A percentile compares a stretch with the other conserved stretches of the same genome.
These are phyloP conservation scores for Heliothis peltigera DNA, from an alignment of 2,888 invertebrate species.

Conservation along the genomic window DNA sequence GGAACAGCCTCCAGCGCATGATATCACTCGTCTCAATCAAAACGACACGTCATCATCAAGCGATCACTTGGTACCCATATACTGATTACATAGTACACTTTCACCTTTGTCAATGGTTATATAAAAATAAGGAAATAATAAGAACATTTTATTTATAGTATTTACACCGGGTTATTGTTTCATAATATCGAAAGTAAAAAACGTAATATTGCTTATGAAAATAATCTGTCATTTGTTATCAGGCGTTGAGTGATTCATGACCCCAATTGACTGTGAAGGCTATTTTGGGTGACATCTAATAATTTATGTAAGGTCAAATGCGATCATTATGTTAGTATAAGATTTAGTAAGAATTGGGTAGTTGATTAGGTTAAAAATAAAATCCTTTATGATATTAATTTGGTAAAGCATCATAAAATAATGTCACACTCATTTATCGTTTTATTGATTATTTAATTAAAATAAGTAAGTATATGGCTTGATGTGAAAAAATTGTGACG, in stretches of 20 bases:
- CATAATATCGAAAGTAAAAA: slow-evolving; percentile 1
- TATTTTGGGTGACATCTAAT: slow-evolving; percentile 33
- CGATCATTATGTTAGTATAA: slow-evolving; percentile 25
- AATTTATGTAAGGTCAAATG: slow-evolving; percentile 46
- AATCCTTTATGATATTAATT: no score
- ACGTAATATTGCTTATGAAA: slow-evolving; percentile 10
- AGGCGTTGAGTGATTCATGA: slow-evolving; percentile 31
- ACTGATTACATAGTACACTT: slow-evolving; percentile 41
- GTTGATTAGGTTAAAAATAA: no score
- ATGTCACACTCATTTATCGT: no score
- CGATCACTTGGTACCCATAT: slow-evolving; percentile 37
- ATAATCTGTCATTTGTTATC: slow-evolving; percentile 6
- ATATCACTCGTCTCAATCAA: slow-evolving; percentile 65
- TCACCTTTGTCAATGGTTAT: slow-evolving; percentile 42
- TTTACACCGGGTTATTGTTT: not conserved
- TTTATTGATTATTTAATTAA: no score
- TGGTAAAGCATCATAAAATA: no score
- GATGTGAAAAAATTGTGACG: no score
- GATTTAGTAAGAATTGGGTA: slow-evolving; percentile 13
- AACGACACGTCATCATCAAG: slow-evolving; percentile 64
- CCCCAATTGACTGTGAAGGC: slow-evolving; percentile 48
- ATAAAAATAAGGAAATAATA: slow-evolving; percentile 41
- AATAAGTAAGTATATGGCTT: no score
- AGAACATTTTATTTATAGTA: slow-evolving; percentile 18
- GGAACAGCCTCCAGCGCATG: slow-evolving; percentile 59